Evolutionary conservation across 2,888 invertebrate species (phyloP), one percentile per base, ranked within the genome.

Genomic region (Aethes cnicana): DNA sequence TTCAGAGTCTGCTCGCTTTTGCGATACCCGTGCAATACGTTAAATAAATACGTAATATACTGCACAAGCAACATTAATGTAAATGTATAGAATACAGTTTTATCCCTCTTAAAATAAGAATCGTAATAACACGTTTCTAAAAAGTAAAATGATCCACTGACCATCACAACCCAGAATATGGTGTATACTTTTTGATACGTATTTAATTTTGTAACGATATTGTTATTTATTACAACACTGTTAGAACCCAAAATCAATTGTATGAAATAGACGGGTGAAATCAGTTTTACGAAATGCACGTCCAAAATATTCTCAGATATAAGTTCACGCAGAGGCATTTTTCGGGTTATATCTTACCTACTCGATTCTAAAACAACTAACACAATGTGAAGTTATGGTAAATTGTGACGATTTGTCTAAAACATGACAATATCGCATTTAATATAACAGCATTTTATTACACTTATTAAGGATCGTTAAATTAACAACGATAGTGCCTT

Each of bases 161-260:
- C 58, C 0, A 48, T 52, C 0, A 59, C 14, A 7, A 68, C 59
- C 56, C 67, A 68, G 12, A 66, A 2, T 4, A 64, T 35, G 1
- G 69, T 56, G 26, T 69, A 74, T 9, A 62, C 55, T 35, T 61
- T 68, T 56, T 58, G 68, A 20, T 4, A 28, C 57, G 43, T 35
- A n/a, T 49, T 52, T 18, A 56, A 52, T 6, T 18, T 12, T 41
- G 55, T 55, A 1, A 68, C 50, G 11, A 41, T 35, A 14, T 64
- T 61, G 1, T 68, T 49, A 48, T 48, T 66, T 37, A 74, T 58
- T 18, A 57, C 58, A 1, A 64, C 54, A 14, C 66, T 61, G 12
- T 50, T 54, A 23, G 65, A 60, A 0, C 66, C 71, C 8, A 75
- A 30, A 37, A 71, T 14, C 0, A 42, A 44, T 54, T 70, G 70